Evolutionary conservation across 2,113 vertebrate species (phyloP).

Genomic region (Tretioscincus oriximinensis): DNA sequence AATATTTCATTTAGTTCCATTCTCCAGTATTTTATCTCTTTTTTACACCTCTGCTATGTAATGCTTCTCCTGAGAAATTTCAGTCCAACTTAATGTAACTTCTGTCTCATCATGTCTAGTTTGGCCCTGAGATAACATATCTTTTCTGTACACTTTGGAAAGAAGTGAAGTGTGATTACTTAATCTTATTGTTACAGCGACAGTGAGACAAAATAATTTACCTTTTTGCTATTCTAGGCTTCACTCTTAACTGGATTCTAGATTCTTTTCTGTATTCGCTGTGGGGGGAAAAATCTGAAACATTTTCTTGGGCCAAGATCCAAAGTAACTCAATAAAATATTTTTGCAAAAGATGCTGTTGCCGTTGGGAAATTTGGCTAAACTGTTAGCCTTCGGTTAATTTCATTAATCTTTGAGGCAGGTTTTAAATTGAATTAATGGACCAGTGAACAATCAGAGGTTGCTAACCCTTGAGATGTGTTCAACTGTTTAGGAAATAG

Average conservation of each 20-base stretch:
- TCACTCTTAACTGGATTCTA: neutral
- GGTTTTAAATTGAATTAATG: slow-evolving; percentile 18
- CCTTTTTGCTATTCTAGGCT: neutral
- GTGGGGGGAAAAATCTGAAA: neutral
- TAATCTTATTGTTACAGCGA: neutral
- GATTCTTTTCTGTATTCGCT: neutral
- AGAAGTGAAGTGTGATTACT: neutral
- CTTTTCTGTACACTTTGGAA: neutral
- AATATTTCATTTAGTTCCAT: too few relatives aligned
- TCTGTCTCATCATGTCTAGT: too few relatives aligned
- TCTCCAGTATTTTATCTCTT: too few relatives aligned
- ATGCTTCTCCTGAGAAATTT: too few relatives aligned
- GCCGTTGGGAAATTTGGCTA: slow-evolving; percentile 3
- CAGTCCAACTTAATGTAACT: too few relatives aligned
- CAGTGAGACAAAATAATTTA: slow-evolving; percentile 2
- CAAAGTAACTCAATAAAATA: neutral
- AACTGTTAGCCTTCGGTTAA: slow-evolving; percentile 18
- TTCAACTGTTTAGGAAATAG: neutral
- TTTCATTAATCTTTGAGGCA: slow-evolving; percentile 36
- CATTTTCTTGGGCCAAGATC: neutral
- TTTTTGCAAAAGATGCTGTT: slow-evolving; percentile 5
- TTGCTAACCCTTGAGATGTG: neutral
- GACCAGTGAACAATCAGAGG: neutral
- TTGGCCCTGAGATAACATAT: neutral
- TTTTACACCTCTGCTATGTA: too few relatives aligned